A percentile compares a stretch with the other conserved stretches of the same genome.
phyloP scores from a whole-genome alignment of 2,888 invertebrate genomes.

The Papilio protenor region DNA sequence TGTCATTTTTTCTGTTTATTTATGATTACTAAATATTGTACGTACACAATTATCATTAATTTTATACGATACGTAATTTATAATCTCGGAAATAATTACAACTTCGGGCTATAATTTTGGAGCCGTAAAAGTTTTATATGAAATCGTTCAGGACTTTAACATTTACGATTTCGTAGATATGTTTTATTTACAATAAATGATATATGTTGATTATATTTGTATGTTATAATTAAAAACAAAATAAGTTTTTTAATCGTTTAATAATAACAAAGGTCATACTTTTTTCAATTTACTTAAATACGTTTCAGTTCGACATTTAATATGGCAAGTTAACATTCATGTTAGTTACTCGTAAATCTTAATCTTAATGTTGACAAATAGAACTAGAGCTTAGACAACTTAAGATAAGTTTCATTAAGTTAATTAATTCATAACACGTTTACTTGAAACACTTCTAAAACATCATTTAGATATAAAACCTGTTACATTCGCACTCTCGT shows the following conservation, averaged over 20 bases:
- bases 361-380: conserved; percentile 1
- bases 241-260: neutral
- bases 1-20: conserved; percentile 14
- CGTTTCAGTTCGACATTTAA: neutral
- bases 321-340: neutral
- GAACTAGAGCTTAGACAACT: neutral
- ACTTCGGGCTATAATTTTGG: conserved; percentile 23
- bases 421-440: conserved; percentile 28
- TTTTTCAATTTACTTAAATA: neutral
- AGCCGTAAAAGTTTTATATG: conserved; percentile 20
- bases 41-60: conserved; percentile 1
- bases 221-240: neutral
- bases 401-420: conserved; percentile 12
- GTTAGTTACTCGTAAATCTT: neutral
- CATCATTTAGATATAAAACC: conserved; percentile 23
- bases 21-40: conserved; percentile 24
- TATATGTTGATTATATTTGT: neutral
- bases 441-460: conserved; percentile 24
- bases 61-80: conserved; percentile 26
- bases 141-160: conserved; percentile 16
- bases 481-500: conserved; percentile 22
- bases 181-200: neutral
- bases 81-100: conserved; percentile 19
- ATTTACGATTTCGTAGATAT: neutral
- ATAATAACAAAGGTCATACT: neutral